Evolutionary conservation across 2,113 vertebrate genomes (phyloP).

Genomic region (Patagioenas fasciata): DNA sequence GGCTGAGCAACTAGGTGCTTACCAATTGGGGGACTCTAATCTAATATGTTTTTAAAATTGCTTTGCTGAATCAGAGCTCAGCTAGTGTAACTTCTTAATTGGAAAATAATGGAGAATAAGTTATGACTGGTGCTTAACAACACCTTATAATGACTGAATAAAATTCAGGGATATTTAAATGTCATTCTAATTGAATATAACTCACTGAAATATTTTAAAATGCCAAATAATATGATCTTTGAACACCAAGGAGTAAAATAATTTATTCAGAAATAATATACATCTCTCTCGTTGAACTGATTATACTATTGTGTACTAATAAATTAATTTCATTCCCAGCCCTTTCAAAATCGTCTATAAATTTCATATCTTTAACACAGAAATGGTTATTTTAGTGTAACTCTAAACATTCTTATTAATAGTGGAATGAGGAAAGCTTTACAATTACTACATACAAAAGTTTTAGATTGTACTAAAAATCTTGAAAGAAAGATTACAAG

Average conservation of each 20-base stretch:
- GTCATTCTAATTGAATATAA: conserved; percentile 25
- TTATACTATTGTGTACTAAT: background rate
- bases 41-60: conserved; percentile 9
- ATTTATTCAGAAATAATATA: background rate
- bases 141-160: conserved; percentile 1
- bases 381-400: background rate
- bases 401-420: background rate
- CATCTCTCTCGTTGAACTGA: background rate
- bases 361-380: background rate
- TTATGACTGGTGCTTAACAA: conserved; percentile 7
- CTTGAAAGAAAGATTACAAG: background rate
- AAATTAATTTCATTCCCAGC: background rate
- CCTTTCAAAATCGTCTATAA: background rate
- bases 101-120: conserved; percentile 23
- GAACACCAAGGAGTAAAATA: conserved; percentile 4
- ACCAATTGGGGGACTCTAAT: background rate
- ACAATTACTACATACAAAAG: background rate
- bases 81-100: conserved; percentile 14
- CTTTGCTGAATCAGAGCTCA: conserved; percentile 20
- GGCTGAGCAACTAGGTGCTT: background rate
- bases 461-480: background rate
- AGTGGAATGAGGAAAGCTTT: background rate
- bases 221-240: conserved; percentile 6
- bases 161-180: conserved; percentile 11
- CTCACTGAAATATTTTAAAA: background rate